Conservation (phyloP, 1,140 invertebrate genomes). For the Nomia melanderi region DNA sequence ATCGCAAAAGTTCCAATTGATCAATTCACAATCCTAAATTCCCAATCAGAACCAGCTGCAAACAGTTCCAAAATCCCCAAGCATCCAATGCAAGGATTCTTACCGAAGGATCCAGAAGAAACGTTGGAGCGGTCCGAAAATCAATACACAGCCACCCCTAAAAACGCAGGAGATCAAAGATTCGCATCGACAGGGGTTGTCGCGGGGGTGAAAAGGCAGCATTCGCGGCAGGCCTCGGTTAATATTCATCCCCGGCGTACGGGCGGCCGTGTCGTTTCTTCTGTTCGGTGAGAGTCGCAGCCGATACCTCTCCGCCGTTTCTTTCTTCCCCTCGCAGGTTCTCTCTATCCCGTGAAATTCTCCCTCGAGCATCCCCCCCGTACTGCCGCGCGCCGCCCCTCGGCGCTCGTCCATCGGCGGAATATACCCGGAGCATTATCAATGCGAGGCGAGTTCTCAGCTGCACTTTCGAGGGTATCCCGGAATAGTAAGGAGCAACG, state of each 20-base stretch:
- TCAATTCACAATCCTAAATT: too few species aligned
- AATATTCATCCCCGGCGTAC: slow-evolving; percentile 55
- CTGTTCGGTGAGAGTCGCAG: neutral
- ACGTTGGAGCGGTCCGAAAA: neutral
- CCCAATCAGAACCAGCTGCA: too few species aligned
- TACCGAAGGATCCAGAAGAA: too few species aligned
- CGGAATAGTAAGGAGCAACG: slow-evolving; percentile 58
- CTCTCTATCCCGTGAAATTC: slow-evolving; percentile 10
- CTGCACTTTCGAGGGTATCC: slow-evolving; percentile 62
- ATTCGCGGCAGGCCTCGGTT: slow-evolving; percentile 37
- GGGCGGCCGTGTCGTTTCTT: slow-evolving; percentile 33
- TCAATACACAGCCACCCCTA: neutral
- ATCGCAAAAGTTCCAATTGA: too few species aligned
- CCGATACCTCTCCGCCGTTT: slow-evolving; percentile 18
- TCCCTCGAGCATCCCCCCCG: slow-evolving; percentile 1
- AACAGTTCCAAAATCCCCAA: too few species aligned
- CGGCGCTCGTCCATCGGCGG: slow-evolving; percentile 31
- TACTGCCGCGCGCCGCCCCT: neutral
- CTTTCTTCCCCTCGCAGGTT: neutral
- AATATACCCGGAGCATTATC: slow-evolving; percentile 59
- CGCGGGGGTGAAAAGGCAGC: slow-evolving; percentile 19
- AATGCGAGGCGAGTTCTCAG: slow-evolving; percentile 62
- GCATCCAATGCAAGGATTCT: too few species aligned
- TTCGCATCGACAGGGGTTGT: neutral
- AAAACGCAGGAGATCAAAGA: neutral